phyloP scores from a whole-genome alignment of 2,888 invertebrate genomes.

The Oscheius myriophilus region DNA sequence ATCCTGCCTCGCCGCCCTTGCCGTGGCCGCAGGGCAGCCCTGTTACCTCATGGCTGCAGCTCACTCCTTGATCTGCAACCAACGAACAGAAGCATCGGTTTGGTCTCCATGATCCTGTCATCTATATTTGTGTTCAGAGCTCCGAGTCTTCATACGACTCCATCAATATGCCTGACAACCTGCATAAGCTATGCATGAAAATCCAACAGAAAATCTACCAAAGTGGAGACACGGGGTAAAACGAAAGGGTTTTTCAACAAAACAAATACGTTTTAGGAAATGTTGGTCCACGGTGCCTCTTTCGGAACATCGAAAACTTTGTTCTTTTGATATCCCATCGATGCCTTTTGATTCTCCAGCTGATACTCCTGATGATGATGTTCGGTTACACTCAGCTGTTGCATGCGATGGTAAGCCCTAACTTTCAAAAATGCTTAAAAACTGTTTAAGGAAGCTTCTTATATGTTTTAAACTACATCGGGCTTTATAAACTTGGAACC shows the following conservation, averaged over 20 bases:
- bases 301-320: slow-evolving; percentile 40
- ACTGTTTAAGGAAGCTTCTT: slow-evolving; percentile 80
- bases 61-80: slow-evolving; percentile 41
- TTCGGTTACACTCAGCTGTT: slow-evolving; percentile 74
- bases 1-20: slow-evolving; percentile 88
- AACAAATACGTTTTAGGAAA: neutral
- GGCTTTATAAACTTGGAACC: slow-evolving; percentile 90
- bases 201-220: slow-evolving; percentile 51
- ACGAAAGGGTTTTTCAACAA: neutral
- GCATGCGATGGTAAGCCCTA: slow-evolving; percentile 73
- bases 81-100: slow-evolving; percentile 20
- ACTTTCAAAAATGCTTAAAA: neutral
- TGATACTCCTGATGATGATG: slow-evolving; percentile 58
- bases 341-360: slow-evolving; percentile 49
- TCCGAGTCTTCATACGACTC: slow-evolving; percentile 45
- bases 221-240: slow-evolving; percentile 28
- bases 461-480: slow-evolving; percentile 83
- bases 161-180: slow-evolving; percentile 59
- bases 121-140: slow-evolving; percentile 31
- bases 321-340: slow-evolving; percentile 47
- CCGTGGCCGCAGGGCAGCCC: slow-evolving; percentile 87
- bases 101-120: neutral
- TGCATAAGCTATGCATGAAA: slow-evolving; percentile 56
- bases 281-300: slow-evolving; percentile 45
- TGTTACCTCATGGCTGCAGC: slow-evolving; percentile 58